Evolutionary conservation across 1,140 invertebrate species (phyloP).

Genomic region (Tetramorium simillimum): DNA sequence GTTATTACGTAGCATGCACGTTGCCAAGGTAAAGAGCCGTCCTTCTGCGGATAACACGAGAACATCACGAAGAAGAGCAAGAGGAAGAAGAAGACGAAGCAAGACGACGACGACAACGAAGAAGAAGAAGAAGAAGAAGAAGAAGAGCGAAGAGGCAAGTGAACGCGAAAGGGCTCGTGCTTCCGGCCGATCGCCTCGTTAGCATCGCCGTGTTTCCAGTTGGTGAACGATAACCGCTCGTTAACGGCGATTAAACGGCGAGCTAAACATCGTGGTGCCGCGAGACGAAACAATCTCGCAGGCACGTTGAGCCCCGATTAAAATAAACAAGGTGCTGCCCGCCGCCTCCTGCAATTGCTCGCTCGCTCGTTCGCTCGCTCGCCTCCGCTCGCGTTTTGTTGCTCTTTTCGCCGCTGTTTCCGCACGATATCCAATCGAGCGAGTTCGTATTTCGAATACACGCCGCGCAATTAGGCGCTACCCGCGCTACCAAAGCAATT

Average conservation of each 20-base stretch:
- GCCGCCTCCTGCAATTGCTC: constrained; percentile 56
- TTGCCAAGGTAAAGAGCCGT: constrained; percentile 30
- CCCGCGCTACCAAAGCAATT: constrained; percentile 39
- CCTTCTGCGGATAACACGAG: background rate
- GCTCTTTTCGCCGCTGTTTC: constrained; percentile 40
- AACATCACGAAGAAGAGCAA: constrained; percentile 8
- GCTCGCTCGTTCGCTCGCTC: constrained; percentile 34
- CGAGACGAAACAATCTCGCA: constrained; percentile 83
- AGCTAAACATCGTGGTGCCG: constrained; percentile 80
- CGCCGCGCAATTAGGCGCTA: constrained; percentile 11
- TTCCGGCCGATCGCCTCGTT: constrained; percentile 80
- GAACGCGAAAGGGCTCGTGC: constrained; percentile 71
- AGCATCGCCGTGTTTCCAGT: constrained; percentile 81
- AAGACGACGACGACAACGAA: background rate
- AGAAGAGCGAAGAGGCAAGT: constrained; percentile 51
- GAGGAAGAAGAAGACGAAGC: background rate
- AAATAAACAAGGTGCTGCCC: constrained; percentile 79
- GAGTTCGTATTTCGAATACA: constrained; percentile 59
- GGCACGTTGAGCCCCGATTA: constrained; percentile 77
- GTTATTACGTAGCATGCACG: constrained; percentile 8
- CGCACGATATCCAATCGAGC: constrained; percentile 52
- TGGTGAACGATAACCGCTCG: constrained; percentile 82
- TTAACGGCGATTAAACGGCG: constrained; percentile 82
- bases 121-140: constrained; percentile 39
- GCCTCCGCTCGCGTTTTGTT: constrained; percentile 51